Evolutionary conservation across 1,140 invertebrate genomes (phyloP).

Genomic region (Carcinoscorpius rotundicauda): DNA sequence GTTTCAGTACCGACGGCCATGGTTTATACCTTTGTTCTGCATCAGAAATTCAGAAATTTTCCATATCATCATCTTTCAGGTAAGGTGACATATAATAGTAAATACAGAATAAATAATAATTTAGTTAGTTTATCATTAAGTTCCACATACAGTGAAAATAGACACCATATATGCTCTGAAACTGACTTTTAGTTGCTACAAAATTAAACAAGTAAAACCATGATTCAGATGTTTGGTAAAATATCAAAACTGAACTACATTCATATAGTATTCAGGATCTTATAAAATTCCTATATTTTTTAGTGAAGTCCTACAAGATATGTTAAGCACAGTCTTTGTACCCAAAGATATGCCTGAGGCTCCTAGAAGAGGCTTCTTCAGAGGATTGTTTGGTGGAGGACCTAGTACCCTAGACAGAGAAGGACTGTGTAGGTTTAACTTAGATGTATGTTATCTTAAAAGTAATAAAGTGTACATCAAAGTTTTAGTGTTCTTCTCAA

Average conservation of each 20-base stretch:
- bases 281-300: conserved; percentile 6
- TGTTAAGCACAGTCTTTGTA: conserved; percentile 84
- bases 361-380: conserved; percentile 92
- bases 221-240: too few relatives aligned
- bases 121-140: too few relatives aligned
- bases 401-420: conserved; percentile 74
- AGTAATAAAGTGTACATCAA: too few relatives aligned
- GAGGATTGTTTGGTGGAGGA: conserved; percentile 75
- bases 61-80: conserved; percentile 86
- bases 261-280: too few relatives aligned
- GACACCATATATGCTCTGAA: too few relatives aligned
- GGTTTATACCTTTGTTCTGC: conserved; percentile 88
- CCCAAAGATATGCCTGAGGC: conserved; percentile 82
- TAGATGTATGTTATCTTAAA: not conserved
- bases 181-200: too few relatives aligned
- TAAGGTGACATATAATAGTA: conserved; percentile 37
- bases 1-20: conserved; percentile 90
- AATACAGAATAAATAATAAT: too few relatives aligned
- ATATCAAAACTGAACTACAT: too few relatives aligned
- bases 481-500: too few relatives aligned
- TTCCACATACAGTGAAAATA: too few relatives aligned
- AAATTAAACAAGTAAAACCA: too few relatives aligned
- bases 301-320: conserved; percentile 74
- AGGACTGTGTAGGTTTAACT: conserved; percentile 76
- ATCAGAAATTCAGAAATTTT: conserved; percentile 91